Evolutionary conservation across 2,888 invertebrate species (phyloP), one percentile per base, ranked within the genome.

Genomic region (Rhyacophila evoluta): DNA sequence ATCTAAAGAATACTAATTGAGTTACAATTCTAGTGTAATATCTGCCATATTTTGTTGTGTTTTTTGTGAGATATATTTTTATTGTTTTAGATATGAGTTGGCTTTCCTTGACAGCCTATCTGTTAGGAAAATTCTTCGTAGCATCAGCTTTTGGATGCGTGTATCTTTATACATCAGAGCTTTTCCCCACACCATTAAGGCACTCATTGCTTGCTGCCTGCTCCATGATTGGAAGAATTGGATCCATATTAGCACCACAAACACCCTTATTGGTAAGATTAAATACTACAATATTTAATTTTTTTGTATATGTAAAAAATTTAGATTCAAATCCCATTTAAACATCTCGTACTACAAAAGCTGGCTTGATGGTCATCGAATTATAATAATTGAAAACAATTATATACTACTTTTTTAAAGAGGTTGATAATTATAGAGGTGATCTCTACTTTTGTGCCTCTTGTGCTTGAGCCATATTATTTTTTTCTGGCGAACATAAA

Each of bases 161-260:
- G 19, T 93, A 93, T 84, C 91, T 93, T 74, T 91, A 92, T 84
- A 93, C 93, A 0, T 92, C 93, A 25, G 93, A 93, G 85, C 89
- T 93, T 82, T 93, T 93, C 84, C 93, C 93, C 0, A 93, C 93
- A 0, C 91, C 89, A 29, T 87, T 92, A 33, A 86, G 93, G 67
- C 92, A 93, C 84, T 92, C 92, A 0, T 84, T 93, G 69, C 86
- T 93, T 83, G 92, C 92, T 0, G 87, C 91, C 1, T 93, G 92
- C 84, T 93, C 93, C 0, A 92, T 92, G 83, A 87, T 92, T 38
- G 93, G 93, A 19, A 88, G 93, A 80, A 87, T 93, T 68, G 93
- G 93, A 0, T 92, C 93, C 1, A 92, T 93, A 78, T 85, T 93
- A 68, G 92, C 93, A 1, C 93, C 93, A 8, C 89, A 93, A 82